A percentile compares a stretch with the other conserved stretches of the same genome.
These are phyloP conservation scores for Drosophila obscura DNA, from an alignment of 1,140 invertebrate species.

Conservation along the genomic window DNA sequence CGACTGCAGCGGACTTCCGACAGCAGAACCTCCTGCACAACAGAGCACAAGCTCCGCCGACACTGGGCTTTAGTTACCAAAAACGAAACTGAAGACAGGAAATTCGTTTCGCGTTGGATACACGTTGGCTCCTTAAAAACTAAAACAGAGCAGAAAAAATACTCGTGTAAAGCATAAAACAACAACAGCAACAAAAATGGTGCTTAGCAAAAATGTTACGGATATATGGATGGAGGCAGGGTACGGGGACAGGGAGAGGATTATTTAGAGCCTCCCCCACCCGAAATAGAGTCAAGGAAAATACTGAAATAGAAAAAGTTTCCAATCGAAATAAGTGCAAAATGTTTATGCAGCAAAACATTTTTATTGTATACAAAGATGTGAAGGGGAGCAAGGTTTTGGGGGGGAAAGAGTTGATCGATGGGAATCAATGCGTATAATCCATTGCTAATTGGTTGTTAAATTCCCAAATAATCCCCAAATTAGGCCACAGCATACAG, in stretches of 20 bases:
- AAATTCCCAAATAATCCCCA: no score
- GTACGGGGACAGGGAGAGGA: not conserved
- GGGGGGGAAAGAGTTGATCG: not conserved
- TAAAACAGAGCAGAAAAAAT: constrained; percentile 8
- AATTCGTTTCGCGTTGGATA: constrained; percentile 51
- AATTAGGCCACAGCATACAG: no score
- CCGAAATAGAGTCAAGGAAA: constrained; percentile 14
- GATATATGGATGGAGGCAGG: constrained; percentile 38
- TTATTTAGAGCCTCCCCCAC: constrained; percentile 9
- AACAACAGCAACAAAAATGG: constrained; percentile 10
- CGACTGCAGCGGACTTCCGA: constrained; percentile 53
- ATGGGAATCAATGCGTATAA: no score
- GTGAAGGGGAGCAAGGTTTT: no score
- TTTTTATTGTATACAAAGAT: no score
- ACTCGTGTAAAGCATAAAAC: constrained; percentile 31
- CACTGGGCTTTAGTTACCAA: constrained; percentile 30
- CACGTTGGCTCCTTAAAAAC: constrained; percentile 20
- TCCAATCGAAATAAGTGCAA: constrained; percentile 13
- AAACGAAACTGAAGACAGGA: constrained; percentile 42
- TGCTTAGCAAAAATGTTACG: constrained; percentile 45
- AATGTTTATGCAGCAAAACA: constrained; percentile 19
- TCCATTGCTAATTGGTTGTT: no score
- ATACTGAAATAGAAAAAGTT: constrained; percentile 31
- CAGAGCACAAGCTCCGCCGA: constrained; percentile 3
- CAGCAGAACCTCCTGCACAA: constrained; percentile 9